Evolutionary conservation across 1,140 invertebrate genomes (phyloP).

Genomic region (Drosophila sechellia): DNA sequence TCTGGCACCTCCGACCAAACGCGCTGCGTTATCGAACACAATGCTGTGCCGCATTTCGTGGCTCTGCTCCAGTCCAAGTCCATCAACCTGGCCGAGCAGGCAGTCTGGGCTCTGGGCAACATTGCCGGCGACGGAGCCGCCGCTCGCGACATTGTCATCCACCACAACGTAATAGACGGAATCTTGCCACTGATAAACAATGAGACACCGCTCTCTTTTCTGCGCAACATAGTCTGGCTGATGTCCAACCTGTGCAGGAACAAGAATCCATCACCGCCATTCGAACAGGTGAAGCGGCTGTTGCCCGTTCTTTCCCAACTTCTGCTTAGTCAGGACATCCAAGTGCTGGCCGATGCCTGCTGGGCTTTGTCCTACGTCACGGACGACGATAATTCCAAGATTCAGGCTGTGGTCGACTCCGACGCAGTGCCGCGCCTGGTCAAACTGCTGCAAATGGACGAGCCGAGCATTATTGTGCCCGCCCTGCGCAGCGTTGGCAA

Average conservation of each 20-base stretch:
- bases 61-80: constrained; percentile 90
- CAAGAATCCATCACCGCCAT: constrained; percentile 94
- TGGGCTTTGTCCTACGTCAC: constrained; percentile 99
- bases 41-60: constrained; percentile 95
- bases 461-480: constrained; percentile 93
- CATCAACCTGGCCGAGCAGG: constrained; percentile 95
- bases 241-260: constrained; percentile 96
- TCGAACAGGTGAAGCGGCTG: constrained; percentile 91
- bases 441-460: constrained; percentile 89
- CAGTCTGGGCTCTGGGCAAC: constrained; percentile 99
- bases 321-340: constrained; percentile 90
- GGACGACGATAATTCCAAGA: constrained; percentile 97
- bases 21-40: constrained; percentile 92
- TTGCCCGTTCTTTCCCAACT: constrained; percentile 92
- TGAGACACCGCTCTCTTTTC: constrained; percentile 85
- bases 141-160: constrained; percentile 91
- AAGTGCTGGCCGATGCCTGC: constrained; percentile 95
- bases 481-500: constrained; percentile 95
- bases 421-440: constrained; percentile 92
- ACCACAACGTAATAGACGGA: constrained; percentile 87
- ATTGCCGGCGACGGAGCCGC: constrained; percentile 95
- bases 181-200: constrained; percentile 89
- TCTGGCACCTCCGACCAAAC: constrained; percentile 97
- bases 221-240: constrained; percentile 93
- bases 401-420: constrained; percentile 91